A percentile compares a stretch with the other conserved stretches of the same genome.
These are phyloP conservation scores for Rhagoletis zephyria DNA, from an alignment of 1,140 invertebrate species.

Conservation along the genomic window DNA sequence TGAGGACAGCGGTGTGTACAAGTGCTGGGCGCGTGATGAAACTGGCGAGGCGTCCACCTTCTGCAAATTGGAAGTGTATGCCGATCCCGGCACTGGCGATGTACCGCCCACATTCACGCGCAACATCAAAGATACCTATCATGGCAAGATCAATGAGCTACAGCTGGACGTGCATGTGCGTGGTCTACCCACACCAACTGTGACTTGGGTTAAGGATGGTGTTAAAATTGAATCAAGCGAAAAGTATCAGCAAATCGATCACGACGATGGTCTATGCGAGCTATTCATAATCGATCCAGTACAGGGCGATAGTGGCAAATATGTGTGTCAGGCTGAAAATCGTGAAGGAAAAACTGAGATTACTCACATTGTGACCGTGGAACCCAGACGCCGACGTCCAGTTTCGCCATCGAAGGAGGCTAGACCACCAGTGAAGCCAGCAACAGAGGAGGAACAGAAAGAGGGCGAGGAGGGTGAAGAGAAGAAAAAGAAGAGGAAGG, in stretches of 20 bases:
- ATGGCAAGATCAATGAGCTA: constrained; percentile 80
- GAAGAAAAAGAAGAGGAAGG: constrained; percentile 63
- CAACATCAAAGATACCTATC: constrained; percentile 78
- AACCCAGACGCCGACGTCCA: constrained; percentile 62
- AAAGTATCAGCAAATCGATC: constrained; percentile 75
- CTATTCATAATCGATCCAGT: constrained; percentile 80
- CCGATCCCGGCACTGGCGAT: constrained; percentile 68
- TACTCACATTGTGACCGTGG: constrained; percentile 67
- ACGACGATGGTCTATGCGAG: constrained; percentile 82
- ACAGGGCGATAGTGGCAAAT: constrained; percentile 80
- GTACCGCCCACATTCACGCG: constrained; percentile 71
- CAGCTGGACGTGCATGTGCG: constrained; percentile 84
- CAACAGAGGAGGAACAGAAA: constrained; percentile 57
- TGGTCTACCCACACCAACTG: constrained; percentile 80
- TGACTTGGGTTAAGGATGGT: constrained; percentile 86
- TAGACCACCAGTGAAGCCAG: constrained; percentile 62
- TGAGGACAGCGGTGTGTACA: constrained; percentile 79
- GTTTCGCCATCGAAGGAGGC: constrained; percentile 65
- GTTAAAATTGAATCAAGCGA: constrained; percentile 75
- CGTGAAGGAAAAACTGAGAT: constrained; percentile 71
- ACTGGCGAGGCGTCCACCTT: constrained; percentile 67
- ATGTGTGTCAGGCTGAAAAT: constrained; percentile 81
- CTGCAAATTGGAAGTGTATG: constrained; percentile 68
- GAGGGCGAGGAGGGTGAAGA: constrained; percentile 58
- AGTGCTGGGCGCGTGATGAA: constrained; percentile 78